Conservation (phyloP, 2,888 invertebrate species). For the Drosophila fulvimacula region DNA sequence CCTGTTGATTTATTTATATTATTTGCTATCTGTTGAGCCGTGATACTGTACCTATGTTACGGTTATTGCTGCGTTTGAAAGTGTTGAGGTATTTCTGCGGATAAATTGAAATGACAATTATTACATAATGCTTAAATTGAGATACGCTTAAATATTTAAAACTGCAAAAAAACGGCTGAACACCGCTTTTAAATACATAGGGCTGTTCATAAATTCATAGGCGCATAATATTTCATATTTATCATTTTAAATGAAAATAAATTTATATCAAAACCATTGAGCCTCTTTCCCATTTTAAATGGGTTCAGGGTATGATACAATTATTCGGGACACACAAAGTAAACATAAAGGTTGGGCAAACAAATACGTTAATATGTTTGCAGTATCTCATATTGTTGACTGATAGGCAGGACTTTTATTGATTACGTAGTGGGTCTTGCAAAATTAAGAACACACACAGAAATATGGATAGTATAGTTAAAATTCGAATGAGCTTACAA, state of each 20-base stretch:
- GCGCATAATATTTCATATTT: slow-evolving; percentile 19
- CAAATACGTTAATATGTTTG: slow-evolving; percentile 9
- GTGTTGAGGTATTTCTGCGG: slow-evolving; percentile 75
- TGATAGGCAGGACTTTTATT: slow-evolving; percentile 19
- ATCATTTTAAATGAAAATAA: slow-evolving; percentile 40
- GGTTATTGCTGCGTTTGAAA: slow-evolving; percentile 40
- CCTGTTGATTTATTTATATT: slow-evolving; percentile 24
- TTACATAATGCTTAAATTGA: not conserved
- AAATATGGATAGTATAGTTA: not conserved
- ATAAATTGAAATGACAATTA: slow-evolving; percentile 32
- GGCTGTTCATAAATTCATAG: not conserved
- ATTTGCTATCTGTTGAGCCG: not conserved
- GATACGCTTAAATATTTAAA: not conserved
- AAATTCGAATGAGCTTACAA: not conserved
- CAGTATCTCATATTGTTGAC: not conserved
- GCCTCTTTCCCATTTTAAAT: too few species aligned
- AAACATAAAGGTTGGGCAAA: slow-evolving; percentile 33
- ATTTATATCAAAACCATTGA: not conserved
- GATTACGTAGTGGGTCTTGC: not conserved
- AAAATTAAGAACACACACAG: slow-evolving; percentile 1
- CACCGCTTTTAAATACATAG: not conserved
- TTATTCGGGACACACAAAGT: slow-evolving; percentile 41
- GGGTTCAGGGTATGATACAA: not conserved
- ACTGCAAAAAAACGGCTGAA: not conserved
- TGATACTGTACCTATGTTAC: slow-evolving; percentile 9